Percentiles rank a stretch among this genome's conserved stretches.
Conservation (phyloP, 2,797 vertebrate species). For the Cossypha caffra region DNA sequence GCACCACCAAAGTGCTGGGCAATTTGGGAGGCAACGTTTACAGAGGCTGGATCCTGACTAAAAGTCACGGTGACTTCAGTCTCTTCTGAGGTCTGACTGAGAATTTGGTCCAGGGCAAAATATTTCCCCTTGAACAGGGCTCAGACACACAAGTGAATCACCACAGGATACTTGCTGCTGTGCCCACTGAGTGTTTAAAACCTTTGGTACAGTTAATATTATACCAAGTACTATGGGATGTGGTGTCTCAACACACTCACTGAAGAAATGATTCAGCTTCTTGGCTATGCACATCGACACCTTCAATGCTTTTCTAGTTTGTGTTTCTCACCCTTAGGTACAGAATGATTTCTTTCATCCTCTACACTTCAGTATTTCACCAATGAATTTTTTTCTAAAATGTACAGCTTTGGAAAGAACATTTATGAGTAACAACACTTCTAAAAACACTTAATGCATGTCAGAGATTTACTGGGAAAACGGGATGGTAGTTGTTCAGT, state of each 20-base stretch:
- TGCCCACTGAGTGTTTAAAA: neutral
- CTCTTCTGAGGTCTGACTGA: neutral
- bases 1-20: neutral
- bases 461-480: neutral
- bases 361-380: neutral
- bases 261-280: neutral
- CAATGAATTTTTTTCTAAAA: neutral
- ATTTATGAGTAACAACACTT: neutral
- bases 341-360: neutral
- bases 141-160: neutral
- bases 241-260: neutral
- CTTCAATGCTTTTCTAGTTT: neutral
- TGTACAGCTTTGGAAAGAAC: neutral
- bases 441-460: neutral
- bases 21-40: neutral
- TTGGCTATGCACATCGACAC: neutral
- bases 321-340: neutral
- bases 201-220: neutral
- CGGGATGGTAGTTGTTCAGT: neutral
- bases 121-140: neutral
- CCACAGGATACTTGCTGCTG: neutral
- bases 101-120: neutral
- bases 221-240: neutral
- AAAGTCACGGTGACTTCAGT: neutral
- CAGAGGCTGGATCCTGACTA: neutral